Evolutionary conservation across 1,140 invertebrate species (phyloP).

Genomic region (Elymnias hypermnestra): DNA sequence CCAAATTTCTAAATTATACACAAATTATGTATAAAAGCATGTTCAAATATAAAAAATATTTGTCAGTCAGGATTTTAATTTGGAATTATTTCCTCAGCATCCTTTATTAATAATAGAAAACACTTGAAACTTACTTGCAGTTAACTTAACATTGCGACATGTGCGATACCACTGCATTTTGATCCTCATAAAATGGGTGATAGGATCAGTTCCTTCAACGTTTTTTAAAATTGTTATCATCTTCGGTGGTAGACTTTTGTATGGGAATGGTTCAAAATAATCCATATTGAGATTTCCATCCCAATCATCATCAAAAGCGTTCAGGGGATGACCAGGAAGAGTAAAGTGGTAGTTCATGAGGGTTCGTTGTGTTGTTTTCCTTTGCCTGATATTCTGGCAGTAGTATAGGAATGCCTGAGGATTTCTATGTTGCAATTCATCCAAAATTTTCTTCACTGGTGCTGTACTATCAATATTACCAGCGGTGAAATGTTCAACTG

Average conservation of each 20-base stretch:
- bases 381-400: constrained; percentile 32
- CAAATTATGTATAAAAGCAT: no score
- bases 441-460: constrained; percentile 37
- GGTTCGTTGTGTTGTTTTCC: constrained; percentile 16
- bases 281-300: constrained; percentile 42
- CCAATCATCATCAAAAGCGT: constrained; percentile 50
- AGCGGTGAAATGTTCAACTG: constrained; percentile 14
- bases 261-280: constrained; percentile 51
- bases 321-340: constrained; percentile 47
- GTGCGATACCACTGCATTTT: constrained; percentile 43
- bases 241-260: constrained; percentile 53
- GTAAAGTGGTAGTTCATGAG: constrained; percentile 32
- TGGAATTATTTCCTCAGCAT: no score
- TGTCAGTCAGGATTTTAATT: not conserved
- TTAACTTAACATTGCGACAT: constrained; percentile 18
- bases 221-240: constrained; percentile 42
- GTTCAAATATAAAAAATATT: not conserved
- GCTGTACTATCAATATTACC: constrained; percentile 41
- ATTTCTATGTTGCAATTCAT: constrained; percentile 36
- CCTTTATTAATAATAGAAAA: no score
- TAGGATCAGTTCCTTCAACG: constrained; percentile 41
- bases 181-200: constrained; percentile 36
- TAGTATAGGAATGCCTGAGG: constrained; percentile 42
- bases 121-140: constrained; percentile 34
- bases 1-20: no score